Conservation (phyloP, 2,888 invertebrate genomes). For the Augochlorella aurata region DNA sequence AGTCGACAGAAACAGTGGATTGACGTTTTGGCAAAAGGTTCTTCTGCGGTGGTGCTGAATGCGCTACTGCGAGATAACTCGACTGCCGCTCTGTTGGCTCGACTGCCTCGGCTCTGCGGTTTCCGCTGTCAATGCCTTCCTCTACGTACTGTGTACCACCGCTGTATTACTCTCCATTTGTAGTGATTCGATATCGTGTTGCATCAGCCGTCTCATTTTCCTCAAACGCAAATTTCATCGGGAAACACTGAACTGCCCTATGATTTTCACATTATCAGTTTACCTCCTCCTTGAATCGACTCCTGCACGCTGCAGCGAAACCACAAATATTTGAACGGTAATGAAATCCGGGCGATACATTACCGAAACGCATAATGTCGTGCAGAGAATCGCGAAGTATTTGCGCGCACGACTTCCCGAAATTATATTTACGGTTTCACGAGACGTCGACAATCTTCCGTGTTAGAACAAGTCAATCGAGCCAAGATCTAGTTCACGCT, state of each 20-base stretch:
- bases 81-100: slow-evolving; percentile 54
- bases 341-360: not conserved
- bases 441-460: too few species aligned
- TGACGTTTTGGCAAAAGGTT: slow-evolving; percentile 55
- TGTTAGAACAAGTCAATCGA: too few species aligned
- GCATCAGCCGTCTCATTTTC: slow-evolving; percentile 62
- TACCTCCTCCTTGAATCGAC: not conserved
- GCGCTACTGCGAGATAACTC: slow-evolving; percentile 51
- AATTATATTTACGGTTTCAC: too few species aligned
- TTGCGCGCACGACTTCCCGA: too few species aligned
- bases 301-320: not conserved
- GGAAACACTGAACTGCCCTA: not conserved
- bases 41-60: slow-evolving; percentile 53
- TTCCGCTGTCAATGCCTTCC: slow-evolving; percentile 74
- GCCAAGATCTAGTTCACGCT: too few species aligned
- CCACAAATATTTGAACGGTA: not conserved
- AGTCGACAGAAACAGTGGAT: slow-evolving; percentile 12
- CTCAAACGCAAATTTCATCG: slow-evolving; percentile 40
- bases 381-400: too few species aligned
- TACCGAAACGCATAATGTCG: not conserved
- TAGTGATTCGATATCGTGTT: slow-evolving; percentile 72
- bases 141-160: slow-evolving; percentile 51
- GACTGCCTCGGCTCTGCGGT: slow-evolving; percentile 70
- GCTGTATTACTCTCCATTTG: slow-evolving; percentile 61
- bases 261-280: not conserved